Evolutionary conservation across 2,797 vertebrate species (phyloP), one percentile per base, ranked within the genome.

Genomic region (Enoplosus armatus): DNA sequence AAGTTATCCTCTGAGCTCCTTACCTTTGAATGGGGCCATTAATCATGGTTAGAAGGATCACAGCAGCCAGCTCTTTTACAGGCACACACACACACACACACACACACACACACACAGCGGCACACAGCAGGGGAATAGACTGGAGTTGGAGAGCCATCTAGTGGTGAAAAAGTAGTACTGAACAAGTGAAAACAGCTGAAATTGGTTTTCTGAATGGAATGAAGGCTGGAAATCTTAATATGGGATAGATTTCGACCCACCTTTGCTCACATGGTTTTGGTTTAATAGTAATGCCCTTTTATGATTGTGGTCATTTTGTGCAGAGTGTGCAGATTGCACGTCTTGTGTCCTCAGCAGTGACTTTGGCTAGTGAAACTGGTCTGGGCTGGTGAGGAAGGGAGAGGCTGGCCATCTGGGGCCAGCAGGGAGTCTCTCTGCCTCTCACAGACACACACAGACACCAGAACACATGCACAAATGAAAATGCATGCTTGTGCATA

Each of bases 1-100:
- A 92, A 94, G 94, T 90, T 93, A 92, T 94, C 92, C 92, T 91
- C 89, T 89, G 89, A 91, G 92, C 92, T 94, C 90, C 91, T 92
- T 92, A 93, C 90, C 90, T 92, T 90, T 92, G 92, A 94, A 93
- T 89, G 88, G 90, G 87, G 77, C 88, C 92, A 95, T 95, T 95
- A 94, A 94, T 95, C 93, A 94, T 90, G 85, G 87, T 92, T 93
- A 90, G 89, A 91, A 80, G 72, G 89, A 89, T 90, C 90, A 86
- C 89, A 90, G 86, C 82, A 86, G 84, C 90, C 85, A 71, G 77
- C 78, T 84, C 69, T 80, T 72, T 79, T 64, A 82, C 70, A 53
- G 61, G 64, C 48, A 45, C 37, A 39, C 37, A 50, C 41, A 75
- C 56, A 75, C 29, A 62, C 31, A 67, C 1, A 62, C 31, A 37